Base-by-base conservation (phyloP, 1,140 invertebrate genomes). In the Eupeodes corollae region DNA sequence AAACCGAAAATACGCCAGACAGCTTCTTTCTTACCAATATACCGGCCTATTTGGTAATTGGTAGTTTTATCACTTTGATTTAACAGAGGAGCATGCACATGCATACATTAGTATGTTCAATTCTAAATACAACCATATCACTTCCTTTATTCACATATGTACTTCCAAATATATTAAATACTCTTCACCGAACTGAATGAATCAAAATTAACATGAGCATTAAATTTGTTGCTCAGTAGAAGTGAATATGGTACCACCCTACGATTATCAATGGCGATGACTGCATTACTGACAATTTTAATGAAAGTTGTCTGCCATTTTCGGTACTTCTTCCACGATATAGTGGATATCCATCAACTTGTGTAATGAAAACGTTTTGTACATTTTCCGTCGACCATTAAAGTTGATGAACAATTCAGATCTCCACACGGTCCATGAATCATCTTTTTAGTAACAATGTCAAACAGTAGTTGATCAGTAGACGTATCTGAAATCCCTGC, bases 381-480 rank as follows among this genome's bases (percentile, higher is more conserved):
- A 46, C 56, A 44, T 44, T 51, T 51, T 38, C 10, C 71, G 70
- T 48, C 68, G 70, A 49, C 55, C 56, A 31, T 8, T 51, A 51
- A 76, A 75, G 1, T 68, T 37, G 39, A 38, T 11, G 26, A 18
- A 10, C 2, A 2, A 39, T 50, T 50, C 1, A 50, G 19, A 46
- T 3, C 12, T 12, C 70, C 75, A 59, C 73, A 77, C 42, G 72
- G 74, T 18, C 74, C 73, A 68, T 77, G 74, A 49, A 75, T 72
- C 73, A 75, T 75, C 47, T 70, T 64, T 47, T 37, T 51, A 8
- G 43, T 45, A 3, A 61, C 61, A 37, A 49, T 42, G 26, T 45
- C 30, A 30, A 42, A 45, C 21, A 76, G 50, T 30, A 42, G 15
- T 51, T 59, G 63, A 59, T 77, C 68, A 44, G 13, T 57, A 42